Conservation (phyloP, 2,113 vertebrate species). For the Symphodus melops region DNA sequence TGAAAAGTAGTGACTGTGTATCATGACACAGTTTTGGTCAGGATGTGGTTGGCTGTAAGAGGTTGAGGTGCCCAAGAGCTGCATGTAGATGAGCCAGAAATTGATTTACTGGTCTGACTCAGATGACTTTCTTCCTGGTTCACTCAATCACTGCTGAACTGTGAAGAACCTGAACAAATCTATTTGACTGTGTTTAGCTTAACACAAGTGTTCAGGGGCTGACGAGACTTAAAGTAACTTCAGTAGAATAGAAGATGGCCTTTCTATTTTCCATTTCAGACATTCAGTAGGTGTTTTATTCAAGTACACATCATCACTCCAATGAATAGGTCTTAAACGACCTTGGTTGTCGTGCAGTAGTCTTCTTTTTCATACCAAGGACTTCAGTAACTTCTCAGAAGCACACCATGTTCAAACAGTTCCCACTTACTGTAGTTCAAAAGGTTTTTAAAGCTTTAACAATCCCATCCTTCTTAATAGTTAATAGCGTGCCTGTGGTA, state of each 20-base stretch:
- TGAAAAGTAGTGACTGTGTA: neutral
- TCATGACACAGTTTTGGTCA: constrained; percentile 15
- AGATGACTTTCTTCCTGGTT: neutral
- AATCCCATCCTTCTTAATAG: neutral
- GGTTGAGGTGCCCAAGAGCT: neutral
- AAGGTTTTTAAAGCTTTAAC: neutral
- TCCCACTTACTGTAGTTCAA: too few relatives aligned
- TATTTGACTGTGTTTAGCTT: neutral
- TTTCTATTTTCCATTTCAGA: neutral
- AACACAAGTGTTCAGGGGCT: too few relatives aligned
- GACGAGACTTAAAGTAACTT: neutral
- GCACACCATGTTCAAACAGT: neutral
- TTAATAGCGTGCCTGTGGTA: too few relatives aligned
- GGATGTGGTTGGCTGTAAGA: constrained; percentile 22
- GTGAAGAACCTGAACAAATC: neutral
- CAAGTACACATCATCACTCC: neutral
- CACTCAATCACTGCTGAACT: neutral
- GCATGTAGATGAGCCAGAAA: neutral
- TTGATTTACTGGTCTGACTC: neutral
- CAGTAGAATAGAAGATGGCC: neutral
- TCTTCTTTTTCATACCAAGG: neutral
- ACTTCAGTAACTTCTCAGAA: neutral
- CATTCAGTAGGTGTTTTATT: neutral
- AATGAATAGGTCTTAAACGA: neutral
- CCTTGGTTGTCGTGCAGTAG: neutral